phyloP scores from a whole-genome alignment of 2,113 vertebrate genomes.

The Elanoides forficatus region DNA sequence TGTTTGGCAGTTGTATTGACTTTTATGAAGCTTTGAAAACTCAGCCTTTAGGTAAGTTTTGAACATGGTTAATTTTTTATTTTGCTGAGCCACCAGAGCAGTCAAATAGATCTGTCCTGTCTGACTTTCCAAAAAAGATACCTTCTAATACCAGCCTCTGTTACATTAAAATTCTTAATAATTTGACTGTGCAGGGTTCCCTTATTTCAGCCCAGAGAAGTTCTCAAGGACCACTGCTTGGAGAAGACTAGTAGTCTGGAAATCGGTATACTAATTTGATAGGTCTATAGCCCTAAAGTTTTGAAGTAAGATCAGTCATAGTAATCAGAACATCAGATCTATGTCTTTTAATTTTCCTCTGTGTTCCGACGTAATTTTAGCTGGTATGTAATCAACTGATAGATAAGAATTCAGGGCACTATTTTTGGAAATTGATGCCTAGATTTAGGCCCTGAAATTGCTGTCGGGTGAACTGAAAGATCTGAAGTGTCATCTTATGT shows the following conservation, averaged over 20 bases:
- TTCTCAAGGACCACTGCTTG: background rate
- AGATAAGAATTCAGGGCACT: constrained; percentile 29
- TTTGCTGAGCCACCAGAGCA: background rate
- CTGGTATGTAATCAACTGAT: background rate
- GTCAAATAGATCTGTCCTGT: background rate
- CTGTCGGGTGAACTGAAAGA: background rate
- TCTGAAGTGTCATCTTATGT: background rate
- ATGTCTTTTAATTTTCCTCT: constrained; percentile 12
- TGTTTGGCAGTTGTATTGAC: background rate
- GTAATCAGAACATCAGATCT: too few relatives aligned
- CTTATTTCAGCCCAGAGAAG: background rate
- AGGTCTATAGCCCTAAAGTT: background rate
- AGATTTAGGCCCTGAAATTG: constrained; percentile 4
- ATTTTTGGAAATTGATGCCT: constrained; percentile 23
- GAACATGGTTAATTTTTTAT: background rate
- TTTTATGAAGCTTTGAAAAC: background rate
- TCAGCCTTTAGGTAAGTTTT: background rate
- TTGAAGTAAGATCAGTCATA: background rate
- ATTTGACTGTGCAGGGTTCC: background rate
- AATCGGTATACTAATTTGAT: background rate
- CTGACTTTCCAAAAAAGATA: background rate
- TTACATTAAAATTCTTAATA: background rate
- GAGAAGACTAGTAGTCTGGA: background rate
- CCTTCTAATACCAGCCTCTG: background rate
- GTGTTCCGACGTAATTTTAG: background rate